phyloP scores from a whole-genome alignment of 2,113 vertebrate genomes.

The Casuarius casuarius region DNA sequence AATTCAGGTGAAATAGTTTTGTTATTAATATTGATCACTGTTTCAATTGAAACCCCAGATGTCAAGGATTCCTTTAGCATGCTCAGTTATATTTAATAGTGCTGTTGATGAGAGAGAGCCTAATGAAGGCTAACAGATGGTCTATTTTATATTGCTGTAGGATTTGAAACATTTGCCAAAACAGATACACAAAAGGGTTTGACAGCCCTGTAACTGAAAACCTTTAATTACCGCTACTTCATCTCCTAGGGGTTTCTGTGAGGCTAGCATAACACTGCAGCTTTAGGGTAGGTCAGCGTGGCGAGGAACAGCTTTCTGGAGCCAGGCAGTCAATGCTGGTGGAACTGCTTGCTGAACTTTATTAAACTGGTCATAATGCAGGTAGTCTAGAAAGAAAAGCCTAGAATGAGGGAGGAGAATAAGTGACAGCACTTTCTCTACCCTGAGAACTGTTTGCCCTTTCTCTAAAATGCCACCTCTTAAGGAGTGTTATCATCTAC shows the following conservation, averaged over 20 bases:
- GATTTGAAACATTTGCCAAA: slow-evolving; percentile 79
- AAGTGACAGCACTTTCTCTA: neutral
- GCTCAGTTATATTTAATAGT: slow-evolving; percentile 79
- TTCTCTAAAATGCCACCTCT: neutral
- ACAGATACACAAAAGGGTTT: slow-evolving; percentile 77
- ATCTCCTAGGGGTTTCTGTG: slow-evolving; percentile 40
- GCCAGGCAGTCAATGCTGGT: neutral
- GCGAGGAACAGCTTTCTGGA: neutral
- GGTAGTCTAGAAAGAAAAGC: neutral
- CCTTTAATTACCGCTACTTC: slow-evolving; percentile 80
- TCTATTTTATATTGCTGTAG: slow-evolving; percentile 79
- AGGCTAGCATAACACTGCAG: slow-evolving; percentile 30
- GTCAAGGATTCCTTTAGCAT: slow-evolving; percentile 71
- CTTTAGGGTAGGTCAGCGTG: slow-evolving; percentile 33
- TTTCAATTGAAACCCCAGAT: slow-evolving; percentile 78
- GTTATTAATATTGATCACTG: slow-evolving; percentile 82
- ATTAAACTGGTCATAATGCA: neutral
- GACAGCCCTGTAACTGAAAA: slow-evolving; percentile 75
- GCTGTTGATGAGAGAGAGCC: slow-evolving; percentile 75
- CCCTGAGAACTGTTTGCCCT: neutral
- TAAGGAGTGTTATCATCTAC: neutral
- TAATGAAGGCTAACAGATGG: slow-evolving; percentile 86
- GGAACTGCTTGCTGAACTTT: slow-evolving; percentile 23
- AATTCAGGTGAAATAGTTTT: slow-evolving; percentile 72
- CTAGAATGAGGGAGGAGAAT: neutral